Evolutionary conservation across 2,113 vertebrate genomes (phyloP).

Genomic region (Chaetodon trifascialis): DNA sequence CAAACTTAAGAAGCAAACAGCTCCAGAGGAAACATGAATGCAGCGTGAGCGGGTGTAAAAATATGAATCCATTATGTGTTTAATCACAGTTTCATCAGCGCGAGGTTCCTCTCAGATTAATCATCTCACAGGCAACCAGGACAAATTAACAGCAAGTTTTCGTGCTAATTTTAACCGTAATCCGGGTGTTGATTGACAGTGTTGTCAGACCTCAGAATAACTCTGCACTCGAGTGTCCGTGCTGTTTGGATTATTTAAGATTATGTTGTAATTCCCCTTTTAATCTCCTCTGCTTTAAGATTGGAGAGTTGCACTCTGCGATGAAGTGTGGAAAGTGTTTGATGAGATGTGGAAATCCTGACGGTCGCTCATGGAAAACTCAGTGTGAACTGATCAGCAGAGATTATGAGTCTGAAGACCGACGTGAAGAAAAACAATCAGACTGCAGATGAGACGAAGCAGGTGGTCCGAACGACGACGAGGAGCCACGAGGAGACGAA

Average conservation of each 20-base stretch:
- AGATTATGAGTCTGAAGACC: conserved; percentile 15
- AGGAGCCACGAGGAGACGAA: too few species aligned
- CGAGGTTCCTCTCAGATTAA: conserved; percentile 34
- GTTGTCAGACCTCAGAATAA: conserved; percentile 85
- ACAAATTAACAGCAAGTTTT: conserved; percentile 71
- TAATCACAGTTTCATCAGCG: conserved; percentile 51
- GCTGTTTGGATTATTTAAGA: conserved; percentile 96
- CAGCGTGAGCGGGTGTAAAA: background rate
- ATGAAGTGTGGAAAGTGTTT: conserved; percentile 87
- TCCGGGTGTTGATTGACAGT: conserved; percentile 85
- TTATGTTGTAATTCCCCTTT: conserved; percentile 96
- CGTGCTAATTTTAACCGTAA: conserved; percentile 73
- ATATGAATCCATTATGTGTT: conserved; percentile 38
- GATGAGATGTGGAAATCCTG: conserved; percentile 84
- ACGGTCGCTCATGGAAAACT: conserved; percentile 19
- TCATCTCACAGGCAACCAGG: background rate
- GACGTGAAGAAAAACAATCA: conserved; percentile 5
- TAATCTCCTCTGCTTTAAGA: conserved; percentile 93
- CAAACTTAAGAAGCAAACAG: background rate
- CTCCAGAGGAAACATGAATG: background rate
- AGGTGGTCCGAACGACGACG: background rate
- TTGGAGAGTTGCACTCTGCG: conserved; percentile 90
- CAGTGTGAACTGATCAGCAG: conserved; percentile 19
- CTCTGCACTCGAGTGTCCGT: conserved; percentile 90
- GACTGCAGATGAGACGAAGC: background rate